A percentile compares a stretch with the other conserved stretches of the same genome.
These are phyloP conservation scores for Glossophaga mutica DNA, from an alignment of 2,797 vertebrate genomes.

Conservation along the genomic window DNA sequence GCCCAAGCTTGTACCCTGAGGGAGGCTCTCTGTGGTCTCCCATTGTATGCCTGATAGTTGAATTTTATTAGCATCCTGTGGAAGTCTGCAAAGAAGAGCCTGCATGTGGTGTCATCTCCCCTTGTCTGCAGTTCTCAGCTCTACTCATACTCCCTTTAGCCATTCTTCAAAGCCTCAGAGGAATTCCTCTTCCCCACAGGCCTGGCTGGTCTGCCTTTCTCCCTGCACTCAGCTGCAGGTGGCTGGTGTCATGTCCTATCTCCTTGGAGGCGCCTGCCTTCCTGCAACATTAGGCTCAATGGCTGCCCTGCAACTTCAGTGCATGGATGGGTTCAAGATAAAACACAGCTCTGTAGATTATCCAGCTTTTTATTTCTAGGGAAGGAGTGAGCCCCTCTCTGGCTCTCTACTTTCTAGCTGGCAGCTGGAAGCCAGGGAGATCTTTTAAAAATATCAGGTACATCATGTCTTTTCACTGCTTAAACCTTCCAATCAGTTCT, in stretches of 20 bases:
- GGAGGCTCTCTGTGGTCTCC: not conserved
- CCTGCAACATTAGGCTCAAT: not conserved
- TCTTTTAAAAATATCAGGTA: not conserved
- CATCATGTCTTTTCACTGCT: not conserved
- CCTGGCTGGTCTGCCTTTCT: accelerated
- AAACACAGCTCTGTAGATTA: not conserved
- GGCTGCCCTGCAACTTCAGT: not conserved
- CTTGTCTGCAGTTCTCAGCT: not conserved
- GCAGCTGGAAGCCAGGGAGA: not conserved
- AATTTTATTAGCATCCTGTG: not conserved
- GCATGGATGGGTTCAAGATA: not conserved
- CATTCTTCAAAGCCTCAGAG: not conserved
- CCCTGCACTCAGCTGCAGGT: not conserved
- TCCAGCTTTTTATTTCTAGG: not conserved
- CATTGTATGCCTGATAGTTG: not conserved
- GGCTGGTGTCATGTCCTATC: too few species aligned
- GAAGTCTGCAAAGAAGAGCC: not conserved
- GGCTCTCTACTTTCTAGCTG: not conserved
- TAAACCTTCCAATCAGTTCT: not conserved
- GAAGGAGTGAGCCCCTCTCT: not conserved
- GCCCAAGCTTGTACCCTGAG: not conserved
- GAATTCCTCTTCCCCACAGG: not conserved
- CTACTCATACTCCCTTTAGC: not conserved
- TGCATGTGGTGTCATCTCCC: not conserved
- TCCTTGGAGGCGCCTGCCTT: not conserved